Evolutionary conservation across 2,113 vertebrate species (phyloP).

Genomic region (Aphyosemion australe): DNA sequence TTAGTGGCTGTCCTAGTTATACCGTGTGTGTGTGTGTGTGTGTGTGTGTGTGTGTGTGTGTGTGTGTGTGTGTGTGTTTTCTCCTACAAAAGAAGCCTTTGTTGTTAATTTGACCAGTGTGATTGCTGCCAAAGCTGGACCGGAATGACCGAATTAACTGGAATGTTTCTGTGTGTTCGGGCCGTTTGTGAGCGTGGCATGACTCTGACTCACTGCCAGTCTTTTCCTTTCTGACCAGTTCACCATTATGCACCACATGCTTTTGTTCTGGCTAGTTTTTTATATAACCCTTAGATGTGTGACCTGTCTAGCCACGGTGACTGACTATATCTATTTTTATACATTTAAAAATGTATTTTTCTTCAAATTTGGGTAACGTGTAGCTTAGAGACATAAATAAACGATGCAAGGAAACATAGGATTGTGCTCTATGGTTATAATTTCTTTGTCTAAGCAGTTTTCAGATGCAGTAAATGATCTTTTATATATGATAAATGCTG

Average conservation of each 20-base stretch:
- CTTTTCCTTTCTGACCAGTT: not conserved
- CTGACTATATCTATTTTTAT: not conserved
- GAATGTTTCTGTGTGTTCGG: constrained; percentile 22
- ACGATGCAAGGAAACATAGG: no score
- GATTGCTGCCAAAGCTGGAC: constrained; percentile 39
- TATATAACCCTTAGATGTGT: not conserved
- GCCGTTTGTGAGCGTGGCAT: constrained; percentile 11
- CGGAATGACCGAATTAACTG: constrained; percentile 44
- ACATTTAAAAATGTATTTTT: not conserved
- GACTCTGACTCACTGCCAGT: constrained; percentile 20
- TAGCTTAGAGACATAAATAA: not conserved
- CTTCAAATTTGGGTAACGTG: not conserved
- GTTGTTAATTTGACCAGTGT: constrained; percentile 43
- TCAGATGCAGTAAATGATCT: no score
- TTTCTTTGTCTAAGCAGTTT: no score
- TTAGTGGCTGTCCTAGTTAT: constrained; percentile 29
- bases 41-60: no score
- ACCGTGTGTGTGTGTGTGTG: constrained; percentile 10
- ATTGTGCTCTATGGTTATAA: no score
- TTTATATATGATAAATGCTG: no score
- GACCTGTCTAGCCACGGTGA: not conserved
- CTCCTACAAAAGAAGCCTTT: constrained; percentile 55
- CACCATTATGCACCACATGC: constrained; percentile 9
- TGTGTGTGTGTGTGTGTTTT: not conserved
- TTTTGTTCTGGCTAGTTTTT: constrained; percentile 14